Evolutionary conservation across 30 jellyfish, hydroid and myxozoan species (phyloP).

Genomic region (Turritopsis rubra): DNA sequence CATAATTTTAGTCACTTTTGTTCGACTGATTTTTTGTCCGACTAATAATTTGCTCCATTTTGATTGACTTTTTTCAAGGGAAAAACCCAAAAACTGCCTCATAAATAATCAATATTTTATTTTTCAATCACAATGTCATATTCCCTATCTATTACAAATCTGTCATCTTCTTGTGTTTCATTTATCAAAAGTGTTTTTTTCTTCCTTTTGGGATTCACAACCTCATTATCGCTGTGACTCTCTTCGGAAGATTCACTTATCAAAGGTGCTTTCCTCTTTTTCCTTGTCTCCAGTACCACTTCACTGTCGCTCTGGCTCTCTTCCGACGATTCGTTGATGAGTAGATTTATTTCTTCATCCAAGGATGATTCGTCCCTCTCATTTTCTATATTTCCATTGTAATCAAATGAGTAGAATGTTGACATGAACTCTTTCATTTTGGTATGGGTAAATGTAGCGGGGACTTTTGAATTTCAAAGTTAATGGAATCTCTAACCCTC

Average conservation of each 20-base stretch:
- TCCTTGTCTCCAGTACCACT: background rate
- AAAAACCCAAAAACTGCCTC: too few relatives aligned
- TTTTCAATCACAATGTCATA: background rate
- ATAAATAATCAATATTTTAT: background rate
- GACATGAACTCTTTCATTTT: constrained; percentile 1
- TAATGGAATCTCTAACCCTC: constrained; percentile 2
- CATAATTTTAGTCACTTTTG: too few relatives aligned
- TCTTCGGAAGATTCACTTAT: background rate
- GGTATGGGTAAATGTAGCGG: background rate
- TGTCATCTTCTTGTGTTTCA: background rate
- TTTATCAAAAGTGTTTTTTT: background rate
- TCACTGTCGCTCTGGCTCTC: background rate
- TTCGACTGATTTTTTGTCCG: too few relatives aligned
- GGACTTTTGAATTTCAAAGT: background rate
- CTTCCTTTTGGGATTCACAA: background rate
- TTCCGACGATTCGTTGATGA: background rate
- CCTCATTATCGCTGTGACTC: background rate
- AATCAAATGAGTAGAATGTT: background rate
- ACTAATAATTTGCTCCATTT: too few relatives aligned
- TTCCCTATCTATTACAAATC: background rate
- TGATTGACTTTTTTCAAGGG: background rate
- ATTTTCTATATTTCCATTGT: background rate
- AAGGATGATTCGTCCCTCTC: background rate
- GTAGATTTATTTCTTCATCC: background rate
- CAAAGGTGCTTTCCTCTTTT: background rate